phyloP scores from a whole-genome alignment of 2,113 vertebrate species.

The Vireo altiloquus region DNA sequence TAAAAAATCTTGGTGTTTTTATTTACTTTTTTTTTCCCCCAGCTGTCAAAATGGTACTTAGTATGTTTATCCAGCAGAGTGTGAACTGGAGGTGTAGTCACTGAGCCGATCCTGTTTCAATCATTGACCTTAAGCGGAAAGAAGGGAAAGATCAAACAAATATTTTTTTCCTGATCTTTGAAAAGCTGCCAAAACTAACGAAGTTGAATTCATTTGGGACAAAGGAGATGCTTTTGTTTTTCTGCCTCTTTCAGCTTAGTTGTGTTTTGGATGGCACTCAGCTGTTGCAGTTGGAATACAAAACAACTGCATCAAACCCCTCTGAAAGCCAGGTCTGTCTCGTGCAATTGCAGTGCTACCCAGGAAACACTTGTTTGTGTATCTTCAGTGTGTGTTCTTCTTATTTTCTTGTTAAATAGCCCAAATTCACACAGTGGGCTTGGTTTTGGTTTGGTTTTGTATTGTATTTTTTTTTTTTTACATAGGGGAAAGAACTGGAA shows the following conservation, averaged over 20 bases:
- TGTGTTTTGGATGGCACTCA: background rate
- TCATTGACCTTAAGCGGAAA: conserved; percentile 47
- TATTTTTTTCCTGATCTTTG: conserved; percentile 13
- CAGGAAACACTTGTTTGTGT: background rate
- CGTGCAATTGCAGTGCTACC: background rate
- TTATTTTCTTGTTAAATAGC: background rate
- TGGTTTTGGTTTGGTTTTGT: background rate
- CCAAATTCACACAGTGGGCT: background rate
- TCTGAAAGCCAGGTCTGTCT: background rate
- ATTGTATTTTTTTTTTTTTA: background rate
- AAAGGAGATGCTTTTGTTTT: conserved; percentile 32
- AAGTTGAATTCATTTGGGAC: conserved; percentile 36
- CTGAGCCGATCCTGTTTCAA: conserved; percentile 21
- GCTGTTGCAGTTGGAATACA: background rate
- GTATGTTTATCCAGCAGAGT: conserved; percentile 3
- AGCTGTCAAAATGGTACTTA: conserved; percentile 23
- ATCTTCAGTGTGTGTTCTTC: background rate
- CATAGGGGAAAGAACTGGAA: background rate
- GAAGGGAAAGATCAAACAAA: conserved; percentile 30
- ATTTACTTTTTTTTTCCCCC: background rate
- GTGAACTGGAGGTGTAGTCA: background rate
- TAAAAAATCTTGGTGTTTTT: background rate
- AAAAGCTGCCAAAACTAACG: conserved; percentile 16
- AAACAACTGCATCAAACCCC: background rate
- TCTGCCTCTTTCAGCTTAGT: conserved; percentile 1